A percentile compares a stretch with the other conserved stretches of the same genome.
phyloP scores from a whole-genome alignment of 2,888 invertebrate genomes.

The Drosophila cracens region DNA sequence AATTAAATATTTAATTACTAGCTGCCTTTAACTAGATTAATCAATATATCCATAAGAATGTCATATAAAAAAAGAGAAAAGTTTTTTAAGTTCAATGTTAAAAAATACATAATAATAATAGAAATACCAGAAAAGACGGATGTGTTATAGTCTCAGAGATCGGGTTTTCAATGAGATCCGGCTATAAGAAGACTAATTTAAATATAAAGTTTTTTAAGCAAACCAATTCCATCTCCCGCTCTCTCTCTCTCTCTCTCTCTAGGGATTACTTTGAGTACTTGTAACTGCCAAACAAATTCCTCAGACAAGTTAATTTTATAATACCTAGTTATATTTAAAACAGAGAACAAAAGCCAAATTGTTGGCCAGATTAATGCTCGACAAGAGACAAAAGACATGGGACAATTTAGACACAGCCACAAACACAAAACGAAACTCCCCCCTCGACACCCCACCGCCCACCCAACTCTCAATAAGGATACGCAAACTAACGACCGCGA shows the following conservation, averaged over 20 bases:
- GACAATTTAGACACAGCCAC: conserved; percentile 40
- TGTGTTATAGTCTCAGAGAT: neutral
- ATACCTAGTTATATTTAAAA: conserved; percentile 14
- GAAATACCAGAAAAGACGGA: neutral
- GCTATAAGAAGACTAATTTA: neutral
- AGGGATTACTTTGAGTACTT: neutral
- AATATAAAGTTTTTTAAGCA: no score
- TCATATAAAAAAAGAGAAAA: no score
- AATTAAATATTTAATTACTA: neutral
- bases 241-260: neutral
- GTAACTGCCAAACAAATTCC: conserved; percentile 2
- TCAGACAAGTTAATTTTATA: conserved; percentile 38
- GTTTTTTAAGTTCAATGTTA: neutral
- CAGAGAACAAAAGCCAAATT: conserved; percentile 24
- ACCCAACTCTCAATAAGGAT: conserved; percentile 45
- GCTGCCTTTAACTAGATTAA: neutral
- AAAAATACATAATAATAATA: neutral
- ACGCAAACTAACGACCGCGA: conserved; percentile 11
- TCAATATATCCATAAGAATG: neutral
- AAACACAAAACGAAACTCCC: conserved; percentile 7
- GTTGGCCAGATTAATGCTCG: conserved; percentile 49
- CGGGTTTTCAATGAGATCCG: neutral
- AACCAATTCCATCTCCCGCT: neutral
- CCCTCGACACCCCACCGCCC: neutral
- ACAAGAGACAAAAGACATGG: conserved; percentile 35